Evolutionary conservation across 2,113 vertebrate species (phyloP), one percentile per base, ranked within the genome.

Genomic region (Paramisgurnus dabryanus): DNA sequence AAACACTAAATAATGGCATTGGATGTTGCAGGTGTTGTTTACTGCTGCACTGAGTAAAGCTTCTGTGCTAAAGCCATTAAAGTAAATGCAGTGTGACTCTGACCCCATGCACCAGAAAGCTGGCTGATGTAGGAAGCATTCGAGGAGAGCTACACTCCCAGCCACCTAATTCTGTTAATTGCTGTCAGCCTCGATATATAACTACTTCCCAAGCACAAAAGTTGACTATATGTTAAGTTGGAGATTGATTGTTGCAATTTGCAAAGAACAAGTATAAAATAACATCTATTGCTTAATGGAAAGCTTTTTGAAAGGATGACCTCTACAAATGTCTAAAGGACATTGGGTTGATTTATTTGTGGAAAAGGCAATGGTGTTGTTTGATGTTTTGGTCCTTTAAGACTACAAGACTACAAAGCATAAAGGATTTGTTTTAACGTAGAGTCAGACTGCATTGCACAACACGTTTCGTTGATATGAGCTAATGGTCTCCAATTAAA

Each of bases 101-200:
- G 78, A 79, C 70, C 70, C 58, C 67, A 34, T 67, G 76, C 53
- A 71, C 74, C 81, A 34, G 58, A 74, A 72, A 69, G 73, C 49
- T 58, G 66, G 13, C 45, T 70, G 45, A 39, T 79, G 80, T 87
- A 67, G 66, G 68, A 77, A 58, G 45, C 70, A 50, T 84, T 81
- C 39, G 18, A 53, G 27, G 22, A 69, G 71, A 64, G 68, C 74
- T 41, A 64, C 27, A 75, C 73, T 82, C 82, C 84, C 78, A 83
- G 76, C 76, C 40, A 60, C 69, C 66, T 83, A 71, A 82, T 82
- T 84, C 67, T 71, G 34, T 79, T 84, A 87, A 86, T 85, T 86
- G 65, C 76, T 22, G 45, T 45, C 68, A 63, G 69, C 27, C 45
- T 80, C 18, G 11, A 76, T 79, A 87, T 83, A 75, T 80, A 71